These are phyloP conservation scores for Tamias sibiricus DNA, from an alignment of 2,113 vertebrate species.

Conservation along the genomic window DNA sequence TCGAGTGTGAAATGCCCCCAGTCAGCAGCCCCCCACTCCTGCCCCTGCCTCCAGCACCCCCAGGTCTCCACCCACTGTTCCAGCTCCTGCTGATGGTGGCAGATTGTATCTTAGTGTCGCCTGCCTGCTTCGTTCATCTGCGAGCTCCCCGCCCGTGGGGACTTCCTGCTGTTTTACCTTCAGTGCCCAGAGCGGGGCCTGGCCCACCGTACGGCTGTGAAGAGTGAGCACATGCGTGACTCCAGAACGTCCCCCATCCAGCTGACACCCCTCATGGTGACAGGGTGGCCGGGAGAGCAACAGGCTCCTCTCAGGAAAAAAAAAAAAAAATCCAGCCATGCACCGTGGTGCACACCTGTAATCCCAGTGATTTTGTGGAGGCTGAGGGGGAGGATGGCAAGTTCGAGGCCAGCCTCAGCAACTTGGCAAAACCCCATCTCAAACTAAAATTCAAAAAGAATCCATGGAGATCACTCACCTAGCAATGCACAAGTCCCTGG, in stretches of 20 bases:
- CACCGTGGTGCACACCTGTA: too few species aligned
- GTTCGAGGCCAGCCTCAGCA: too few species aligned
- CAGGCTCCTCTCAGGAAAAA: not conserved
- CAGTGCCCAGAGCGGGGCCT: not conserved
- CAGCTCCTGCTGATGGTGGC: not conserved
- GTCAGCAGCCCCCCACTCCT: too few species aligned
- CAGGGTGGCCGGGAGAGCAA: not conserved
- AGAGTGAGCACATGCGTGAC: not conserved
- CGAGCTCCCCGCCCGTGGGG: not conserved
- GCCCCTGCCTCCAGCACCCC: not conserved
- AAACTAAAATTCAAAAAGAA: not conserved
- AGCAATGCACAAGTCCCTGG: too few species aligned
- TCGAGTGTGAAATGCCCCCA: too few species aligned
- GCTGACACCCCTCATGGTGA: not conserved
- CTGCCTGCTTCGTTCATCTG: not conserved
- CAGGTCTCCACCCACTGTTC: too few species aligned
- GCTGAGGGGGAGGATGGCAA: too few species aligned
- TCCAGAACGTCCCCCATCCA: not conserved
- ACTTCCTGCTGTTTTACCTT: not conserved
- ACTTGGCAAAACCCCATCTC: not conserved
- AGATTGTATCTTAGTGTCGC: fast-evolving
- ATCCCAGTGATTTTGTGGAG: too few species aligned
- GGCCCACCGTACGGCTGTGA: not conserved
- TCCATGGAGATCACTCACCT: too few species aligned
- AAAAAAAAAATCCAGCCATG: too few species aligned